Conservation (phyloP, 2,797 vertebrate genomes). For the Macropus fuliginosus region DNA sequence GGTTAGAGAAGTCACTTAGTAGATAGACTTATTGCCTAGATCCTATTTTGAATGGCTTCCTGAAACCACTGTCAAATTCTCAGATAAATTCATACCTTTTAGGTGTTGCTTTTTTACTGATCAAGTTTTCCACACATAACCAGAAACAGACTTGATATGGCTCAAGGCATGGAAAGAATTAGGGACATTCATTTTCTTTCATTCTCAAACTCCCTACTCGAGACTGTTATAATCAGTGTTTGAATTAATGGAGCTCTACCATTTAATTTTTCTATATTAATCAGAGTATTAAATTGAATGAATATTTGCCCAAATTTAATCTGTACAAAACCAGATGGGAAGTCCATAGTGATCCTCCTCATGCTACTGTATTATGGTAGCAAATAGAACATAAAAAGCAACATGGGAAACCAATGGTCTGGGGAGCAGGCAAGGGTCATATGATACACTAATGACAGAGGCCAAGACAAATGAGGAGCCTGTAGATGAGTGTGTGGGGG, state of each 20-base stretch:
- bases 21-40: not conserved
- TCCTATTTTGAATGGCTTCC: not conserved
- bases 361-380: not conserved
- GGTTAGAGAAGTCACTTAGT: not conserved
- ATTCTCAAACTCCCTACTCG: not conserved
- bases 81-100: not conserved
- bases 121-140: not conserved
- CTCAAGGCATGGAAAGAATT: not conserved
- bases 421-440: not conserved
- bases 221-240: slow-evolving; percentile 17
- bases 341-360: not conserved
- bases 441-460: not conserved
- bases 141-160: not conserved
- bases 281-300: not conserved
- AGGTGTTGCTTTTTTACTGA: not conserved
- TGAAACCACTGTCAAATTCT: not conserved
- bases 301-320: not conserved
- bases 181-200: not conserved
- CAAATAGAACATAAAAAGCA: not conserved
- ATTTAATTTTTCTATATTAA: not conserved
- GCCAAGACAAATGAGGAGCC: not conserved
- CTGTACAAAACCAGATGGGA: not conserved
- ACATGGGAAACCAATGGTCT: not conserved
- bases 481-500: not conserved
- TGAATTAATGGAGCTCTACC: not conserved